Percentiles rank a stretch among this genome's conserved stretches.
Conservation (phyloP, 2,888 invertebrate genomes). For the Aleiodes alternator region DNA sequence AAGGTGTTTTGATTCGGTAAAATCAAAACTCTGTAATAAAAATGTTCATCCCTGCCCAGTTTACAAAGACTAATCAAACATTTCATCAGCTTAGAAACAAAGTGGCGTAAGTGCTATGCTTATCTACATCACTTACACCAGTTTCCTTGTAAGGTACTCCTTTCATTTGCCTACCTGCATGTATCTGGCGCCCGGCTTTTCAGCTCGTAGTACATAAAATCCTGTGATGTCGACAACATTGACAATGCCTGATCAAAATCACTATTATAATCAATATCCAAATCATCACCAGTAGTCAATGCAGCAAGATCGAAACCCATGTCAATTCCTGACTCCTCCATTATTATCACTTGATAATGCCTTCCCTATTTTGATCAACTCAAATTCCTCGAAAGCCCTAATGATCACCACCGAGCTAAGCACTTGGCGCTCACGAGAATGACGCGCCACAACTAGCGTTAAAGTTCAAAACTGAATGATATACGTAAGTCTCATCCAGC, state of each 20-base stretch:
- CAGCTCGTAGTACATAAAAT: conserved; percentile 81
- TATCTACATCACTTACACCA: too few species aligned
- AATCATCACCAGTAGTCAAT: conserved; percentile 75
- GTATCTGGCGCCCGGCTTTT: conserved; percentile 80
- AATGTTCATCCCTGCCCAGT: not conserved
- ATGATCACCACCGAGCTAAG: not conserved
- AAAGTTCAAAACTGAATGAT: conserved; percentile 2
- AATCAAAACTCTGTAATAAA: too few species aligned
- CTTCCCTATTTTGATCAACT: not conserved
- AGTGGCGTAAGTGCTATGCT: too few species aligned
- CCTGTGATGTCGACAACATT: conserved; percentile 77
- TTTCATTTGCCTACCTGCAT: conserved; percentile 76
- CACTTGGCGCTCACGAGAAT: conserved; percentile 15
- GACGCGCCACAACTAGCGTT: conserved; percentile 28
- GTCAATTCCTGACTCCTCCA: conserved; percentile 82
- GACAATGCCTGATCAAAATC: conserved; percentile 79
- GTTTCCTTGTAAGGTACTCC: too few species aligned
- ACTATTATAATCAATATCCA: conserved; percentile 77
- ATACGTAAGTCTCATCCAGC: conserved; percentile 5
- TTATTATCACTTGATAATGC: conserved; percentile 56
- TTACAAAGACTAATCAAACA: not conserved
- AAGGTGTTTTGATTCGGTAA: too few species aligned
- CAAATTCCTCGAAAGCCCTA: not conserved
- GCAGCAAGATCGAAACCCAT: conserved; percentile 81
- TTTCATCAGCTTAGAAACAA: too few species aligned